phyloP scores from a whole-genome alignment of 1,140 invertebrate species.

The Drosophila nasuta region DNA sequence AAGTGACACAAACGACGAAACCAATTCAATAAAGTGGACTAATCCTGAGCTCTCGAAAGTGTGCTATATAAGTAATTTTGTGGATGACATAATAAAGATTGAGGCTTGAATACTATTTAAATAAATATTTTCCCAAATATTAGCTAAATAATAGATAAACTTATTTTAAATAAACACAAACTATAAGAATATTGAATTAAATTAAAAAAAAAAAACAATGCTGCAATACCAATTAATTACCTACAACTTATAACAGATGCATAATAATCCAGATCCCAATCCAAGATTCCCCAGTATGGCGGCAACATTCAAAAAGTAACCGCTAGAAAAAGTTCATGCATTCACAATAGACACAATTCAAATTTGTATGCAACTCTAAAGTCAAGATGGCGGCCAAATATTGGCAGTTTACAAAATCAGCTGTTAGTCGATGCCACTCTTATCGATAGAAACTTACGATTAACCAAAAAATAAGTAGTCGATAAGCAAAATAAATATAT shows the following conservation, averaged over 20 bases:
- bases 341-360: conserved; percentile 34
- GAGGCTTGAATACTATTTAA: no score
- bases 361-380: not conserved
- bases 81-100: no score
- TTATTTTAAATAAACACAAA: no score
- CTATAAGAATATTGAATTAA: not conserved
- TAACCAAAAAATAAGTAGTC: conserved; percentile 1
- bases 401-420: conserved; percentile 10
- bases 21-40: not conserved
- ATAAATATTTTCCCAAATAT: no score
- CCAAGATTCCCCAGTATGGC: not conserved
- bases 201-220: no score
- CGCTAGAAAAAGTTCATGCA: conserved; percentile 2
- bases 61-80: not conserved
- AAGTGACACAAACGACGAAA: not conserved
- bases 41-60: not conserved
- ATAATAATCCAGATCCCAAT: no score
- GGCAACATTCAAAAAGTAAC: conserved; percentile 19
- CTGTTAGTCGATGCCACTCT: not conserved
- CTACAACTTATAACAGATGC: no score
- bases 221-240: no score
- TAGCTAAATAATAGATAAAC: no score
- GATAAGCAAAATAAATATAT: conserved; percentile 12
- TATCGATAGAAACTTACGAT: conserved; percentile 36
- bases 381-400: conserved; percentile 16